Conservation (phyloP, 2,113 vertebrate genomes). For the Rhinopomastus cyanomelas region DNA sequence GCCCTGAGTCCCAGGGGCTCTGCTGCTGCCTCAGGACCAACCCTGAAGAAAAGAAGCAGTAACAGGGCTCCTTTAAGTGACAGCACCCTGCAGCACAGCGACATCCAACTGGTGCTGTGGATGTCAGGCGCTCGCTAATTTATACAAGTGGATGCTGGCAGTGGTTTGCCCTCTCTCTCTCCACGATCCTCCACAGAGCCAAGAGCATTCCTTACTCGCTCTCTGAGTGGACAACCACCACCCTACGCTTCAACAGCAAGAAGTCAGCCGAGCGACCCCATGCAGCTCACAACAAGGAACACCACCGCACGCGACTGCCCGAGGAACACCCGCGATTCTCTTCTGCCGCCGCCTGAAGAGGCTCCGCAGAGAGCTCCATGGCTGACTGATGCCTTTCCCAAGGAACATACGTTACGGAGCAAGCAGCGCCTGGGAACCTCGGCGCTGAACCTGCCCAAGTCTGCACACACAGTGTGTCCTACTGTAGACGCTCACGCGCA, state of each 20-base stretch:
- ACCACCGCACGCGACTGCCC: neutral
- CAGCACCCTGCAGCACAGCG: neutral
- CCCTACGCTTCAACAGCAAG: neutral
- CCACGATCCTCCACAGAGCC: neutral
- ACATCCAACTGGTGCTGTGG: neutral
- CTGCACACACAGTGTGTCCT: slow-evolving; percentile 37
- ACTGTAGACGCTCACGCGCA: neutral
- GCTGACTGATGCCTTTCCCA: slow-evolving; percentile 62
- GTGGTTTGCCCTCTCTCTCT: neutral
- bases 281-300: neutral
- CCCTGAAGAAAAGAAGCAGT: neutral
- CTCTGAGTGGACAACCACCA: slow-evolving; percentile 41
- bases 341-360: slow-evolving; percentile 47
- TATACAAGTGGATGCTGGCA: neutral
- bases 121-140: neutral
- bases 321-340: neutral
- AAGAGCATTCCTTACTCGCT: neutral
- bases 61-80: neutral
- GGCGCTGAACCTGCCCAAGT: slow-evolving; percentile 16
- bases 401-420: slow-evolving; percentile 63
- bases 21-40: neutral
- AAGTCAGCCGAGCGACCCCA: neutral
- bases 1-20: neutral
- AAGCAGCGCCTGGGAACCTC: slow-evolving; percentile 55
- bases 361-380: neutral